Evolutionary conservation across 2,797 vertebrate genomes (phyloP), one percentile per base, ranked within the genome.

Genomic region (Prunella strophiata): DNA sequence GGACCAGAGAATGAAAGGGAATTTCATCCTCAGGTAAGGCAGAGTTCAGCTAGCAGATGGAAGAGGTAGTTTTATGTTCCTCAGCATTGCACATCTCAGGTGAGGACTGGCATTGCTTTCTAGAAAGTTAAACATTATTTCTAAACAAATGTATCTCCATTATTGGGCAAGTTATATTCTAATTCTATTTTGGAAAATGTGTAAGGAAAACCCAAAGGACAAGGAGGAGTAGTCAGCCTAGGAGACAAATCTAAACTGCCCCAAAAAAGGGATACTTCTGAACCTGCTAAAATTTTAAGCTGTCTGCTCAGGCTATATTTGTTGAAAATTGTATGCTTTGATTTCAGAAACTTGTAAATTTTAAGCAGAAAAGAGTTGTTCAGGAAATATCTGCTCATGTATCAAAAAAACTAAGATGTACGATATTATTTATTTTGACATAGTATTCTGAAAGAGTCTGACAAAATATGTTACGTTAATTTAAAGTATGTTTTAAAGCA

Each of bases 1-100:
- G 52, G 65, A 89, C 38, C 36, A 93, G 63, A 82, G 40, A 85
- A 85, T 92, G 52, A 95, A 92, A 82, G 45, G 7, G 55, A 92
- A 79, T 79, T n/a, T 19, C 20, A 43, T 77, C 29, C 82, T 87
- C 63, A 50, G 52, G 52, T 25, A 74, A 77, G 26, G 34, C 71
- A 87, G 38, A 1, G 7, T 74, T 93, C 82, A 93, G 9, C 34
- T 76, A 85, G 48, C 59, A 94, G 59, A 91, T 45, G 59, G 77
- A 91, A 91, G 54, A 66, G 6, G 10, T n/a, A 88, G 12, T 48
- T 58, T 90, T 45, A 57, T 2, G 0, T 65, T 85, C n/a, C 16
- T 29, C 1, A 4, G 16, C 16, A 51, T 54, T 0, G 0, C 22
- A 32, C 12, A 43, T 71, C 38, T 83, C 57, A 87, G 27, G 10